phyloP scores from a whole-genome alignment of 2,797 vertebrate genomes.

The Tolypeutes matacus region DNA sequence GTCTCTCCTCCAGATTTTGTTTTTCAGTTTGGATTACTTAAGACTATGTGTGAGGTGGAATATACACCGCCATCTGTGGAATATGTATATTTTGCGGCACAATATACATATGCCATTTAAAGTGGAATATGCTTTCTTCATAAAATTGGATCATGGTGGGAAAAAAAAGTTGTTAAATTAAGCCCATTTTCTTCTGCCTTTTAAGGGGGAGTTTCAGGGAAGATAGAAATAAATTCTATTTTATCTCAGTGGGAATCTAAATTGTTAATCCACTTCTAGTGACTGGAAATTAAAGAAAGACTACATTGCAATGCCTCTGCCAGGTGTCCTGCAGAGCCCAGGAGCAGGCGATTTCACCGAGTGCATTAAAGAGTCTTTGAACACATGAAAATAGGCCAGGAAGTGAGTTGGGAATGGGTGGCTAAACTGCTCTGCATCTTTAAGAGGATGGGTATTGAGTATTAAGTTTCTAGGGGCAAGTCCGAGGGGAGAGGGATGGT shows the following conservation, averaged over 20 bases:
- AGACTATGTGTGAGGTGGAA: background rate
- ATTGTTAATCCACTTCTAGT: slow-evolving; percentile 7
- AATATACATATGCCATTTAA: slow-evolving; percentile 2
- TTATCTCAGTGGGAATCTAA: slow-evolving; percentile 33
- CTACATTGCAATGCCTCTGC: background rate
- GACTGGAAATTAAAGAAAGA: slow-evolving; percentile 49
- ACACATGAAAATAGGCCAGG: background rate
- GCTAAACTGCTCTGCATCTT: background rate
- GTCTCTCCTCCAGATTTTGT: background rate
- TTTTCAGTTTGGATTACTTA: background rate
- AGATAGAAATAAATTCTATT: background rate
- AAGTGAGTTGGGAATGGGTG: background rate
- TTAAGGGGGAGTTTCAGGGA: background rate
- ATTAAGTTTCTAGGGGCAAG: background rate
- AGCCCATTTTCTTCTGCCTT: slow-evolving; percentile 35
- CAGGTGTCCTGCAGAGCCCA: background rate
- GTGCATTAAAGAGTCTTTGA: background rate
- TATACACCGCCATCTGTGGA: background rate
- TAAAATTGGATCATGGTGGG: background rate
- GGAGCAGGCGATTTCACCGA: background rate
- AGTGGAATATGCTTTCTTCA: background rate
- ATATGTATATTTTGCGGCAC: no score
- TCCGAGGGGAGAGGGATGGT: background rate
- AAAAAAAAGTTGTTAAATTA: slow-evolving; percentile 28
- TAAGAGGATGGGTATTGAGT: background rate